These are phyloP conservation scores for Bucco capensis DNA, from an alignment of 2,113 vertebrate genomes.

Conservation along the genomic window DNA sequence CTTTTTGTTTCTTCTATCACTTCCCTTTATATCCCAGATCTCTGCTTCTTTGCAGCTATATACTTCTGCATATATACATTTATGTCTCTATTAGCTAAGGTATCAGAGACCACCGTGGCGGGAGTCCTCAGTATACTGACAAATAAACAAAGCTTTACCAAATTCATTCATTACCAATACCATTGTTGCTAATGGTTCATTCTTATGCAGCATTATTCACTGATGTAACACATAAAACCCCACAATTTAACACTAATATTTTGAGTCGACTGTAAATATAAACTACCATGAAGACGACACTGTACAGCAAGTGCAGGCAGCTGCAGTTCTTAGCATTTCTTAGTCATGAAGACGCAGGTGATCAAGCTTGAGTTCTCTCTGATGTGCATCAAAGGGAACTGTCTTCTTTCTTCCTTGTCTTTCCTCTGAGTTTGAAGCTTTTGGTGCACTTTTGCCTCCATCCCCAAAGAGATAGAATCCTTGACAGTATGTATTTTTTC, in stretches of 20 bases:
- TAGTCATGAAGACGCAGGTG: background rate
- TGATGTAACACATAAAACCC: background rate
- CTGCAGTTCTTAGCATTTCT: background rate
- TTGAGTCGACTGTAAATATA: background rate
- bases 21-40: background rate
- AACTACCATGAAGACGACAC: background rate
- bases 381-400: background rate
- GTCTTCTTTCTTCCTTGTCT: background rate
- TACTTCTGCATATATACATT: background rate
- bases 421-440: background rate
- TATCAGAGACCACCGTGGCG: background rate
- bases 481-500: background rate
- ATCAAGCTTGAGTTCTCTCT: background rate
- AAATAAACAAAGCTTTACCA: background rate
- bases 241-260: background rate
- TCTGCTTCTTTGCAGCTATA: background rate
- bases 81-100: background rate
- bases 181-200: background rate
- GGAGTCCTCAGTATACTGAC: background rate
- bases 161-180: background rate
- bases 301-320: background rate
- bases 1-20: background rate
- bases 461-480: background rate
- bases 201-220: background rate
- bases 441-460: background rate